phyloP scores from a whole-genome alignment of 2,113 vertebrate genomes.

The Lichenostomus cassidix region DNA sequence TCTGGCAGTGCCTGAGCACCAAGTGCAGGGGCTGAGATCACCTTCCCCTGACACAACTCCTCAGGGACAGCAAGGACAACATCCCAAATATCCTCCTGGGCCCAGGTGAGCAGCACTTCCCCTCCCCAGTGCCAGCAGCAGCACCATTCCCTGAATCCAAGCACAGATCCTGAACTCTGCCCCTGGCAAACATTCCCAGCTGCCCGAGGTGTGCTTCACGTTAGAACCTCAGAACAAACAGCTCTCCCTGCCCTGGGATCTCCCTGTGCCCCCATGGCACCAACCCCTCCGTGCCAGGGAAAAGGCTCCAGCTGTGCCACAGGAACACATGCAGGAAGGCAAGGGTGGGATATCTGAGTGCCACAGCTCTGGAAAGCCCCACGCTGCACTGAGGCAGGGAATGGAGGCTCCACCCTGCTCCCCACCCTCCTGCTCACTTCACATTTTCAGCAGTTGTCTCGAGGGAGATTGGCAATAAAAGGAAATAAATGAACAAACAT shows the following conservation, averaged over 20 bases:
- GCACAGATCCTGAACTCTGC: not conserved
- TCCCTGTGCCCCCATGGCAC: not conserved
- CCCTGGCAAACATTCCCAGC: not conserved
- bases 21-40: not conserved
- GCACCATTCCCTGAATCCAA: not conserved
- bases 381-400: not conserved
- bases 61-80: not conserved
- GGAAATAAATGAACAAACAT: not conserved
- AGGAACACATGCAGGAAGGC: not conserved
- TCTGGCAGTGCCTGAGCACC: not conserved
- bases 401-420: not conserved
- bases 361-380: not conserved
- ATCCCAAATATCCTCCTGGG: not conserved
- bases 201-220: fast-evolving
- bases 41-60: not conserved
- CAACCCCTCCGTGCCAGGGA: not conserved
- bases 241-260: not conserved
- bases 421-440: not conserved
- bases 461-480: not conserved
- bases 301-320: not conserved
- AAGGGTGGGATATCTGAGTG: not conserved
- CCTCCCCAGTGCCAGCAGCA: not conserved
- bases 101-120: not conserved
- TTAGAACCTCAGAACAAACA: not conserved
- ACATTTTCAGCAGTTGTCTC: not conserved